Evolutionary conservation across 2,113 vertebrate species (phyloP), one percentile per base, ranked within the genome.

Genomic region (Nothoprocta pentlandii): DNA sequence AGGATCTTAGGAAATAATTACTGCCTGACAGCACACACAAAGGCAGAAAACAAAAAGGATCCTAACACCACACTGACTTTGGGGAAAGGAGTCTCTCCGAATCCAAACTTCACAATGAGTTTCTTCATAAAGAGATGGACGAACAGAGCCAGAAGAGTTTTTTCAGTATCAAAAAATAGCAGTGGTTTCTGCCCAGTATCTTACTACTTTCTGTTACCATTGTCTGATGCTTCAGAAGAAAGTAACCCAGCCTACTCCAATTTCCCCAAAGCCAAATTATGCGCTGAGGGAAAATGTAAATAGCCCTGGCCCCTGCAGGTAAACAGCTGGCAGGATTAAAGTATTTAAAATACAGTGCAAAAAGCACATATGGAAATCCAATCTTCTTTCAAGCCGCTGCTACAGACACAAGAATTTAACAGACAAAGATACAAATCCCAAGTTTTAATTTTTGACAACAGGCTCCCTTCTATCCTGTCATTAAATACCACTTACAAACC

Each of bases 251-350:
- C 84, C 82, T 87, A 54, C 59, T 5, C 47, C 89, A 41, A 68
- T 90, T 95, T 54, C 59, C 75, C n/a, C 66, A 77, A 91, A 92
- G 63, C 85, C 49, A 66, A 82, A 89, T 80, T 80, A 89, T 69
- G 36, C 28, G n/a, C 78, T 56, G 39, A 82, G 47, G 44, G 75
- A 36, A 85, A 95, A 96, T 95, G 93, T 87, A 96, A 96, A 96
- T 94, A 47, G 53, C 41, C 51, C 16, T 59, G 41, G 67, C 36
- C 95, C 93, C 93, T 90, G 90, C 49, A 95, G 96, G 87, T 85
- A 90, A 95, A 93, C 95, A 96, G 90, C 95, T 96, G 90, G 75
- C 59, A 94, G 79, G 54, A 96, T 93, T 96, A 69, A 94, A 90
- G 76, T 85, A 95, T 94, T 95, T 80, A 94, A 96, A 94, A 66